Evolutionary conservation across 2,113 vertebrate species (phyloP).

Genomic region (Chroicocephalus ridibundus): DNA sequence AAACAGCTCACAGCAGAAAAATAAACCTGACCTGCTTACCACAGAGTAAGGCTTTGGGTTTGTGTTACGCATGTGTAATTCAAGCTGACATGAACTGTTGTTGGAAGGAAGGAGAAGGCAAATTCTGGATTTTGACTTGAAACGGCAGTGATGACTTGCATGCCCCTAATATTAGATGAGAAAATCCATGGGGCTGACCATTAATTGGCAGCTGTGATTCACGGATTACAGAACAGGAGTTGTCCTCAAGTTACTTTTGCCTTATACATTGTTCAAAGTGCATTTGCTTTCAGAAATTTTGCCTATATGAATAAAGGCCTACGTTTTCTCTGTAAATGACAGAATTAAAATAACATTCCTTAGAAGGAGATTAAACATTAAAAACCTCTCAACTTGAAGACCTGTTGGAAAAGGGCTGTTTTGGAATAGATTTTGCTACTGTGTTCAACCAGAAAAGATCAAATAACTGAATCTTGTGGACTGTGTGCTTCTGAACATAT

Average conservation of each 20-base stretch:
- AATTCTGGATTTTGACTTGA: slow-evolving; percentile 9
- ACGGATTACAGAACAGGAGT: background rate
- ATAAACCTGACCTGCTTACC: slow-evolving; percentile 27
- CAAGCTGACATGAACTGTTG: slow-evolving; percentile 33
- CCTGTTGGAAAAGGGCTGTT: background rate
- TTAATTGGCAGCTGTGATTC: background rate
- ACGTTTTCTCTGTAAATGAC: background rate
- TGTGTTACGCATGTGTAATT: slow-evolving; percentile 23
- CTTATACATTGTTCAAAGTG: background rate
- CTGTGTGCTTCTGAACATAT: background rate
- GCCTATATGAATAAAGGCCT: background rate
- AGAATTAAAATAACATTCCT: background rate
- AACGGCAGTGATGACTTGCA: background rate
- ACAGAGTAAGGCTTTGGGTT: background rate
- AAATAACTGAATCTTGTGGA: background rate
- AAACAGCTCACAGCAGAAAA: slow-evolving; percentile 29
- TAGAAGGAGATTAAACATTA: background rate
- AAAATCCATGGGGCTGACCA: background rate
- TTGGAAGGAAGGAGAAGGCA: background rate
- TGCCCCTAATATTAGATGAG: background rate
- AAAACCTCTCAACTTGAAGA: background rate
- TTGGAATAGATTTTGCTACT: background rate
- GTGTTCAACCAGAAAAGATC: background rate
- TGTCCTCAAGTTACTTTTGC: background rate
- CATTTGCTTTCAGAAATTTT: background rate